phyloP scores from a whole-genome alignment of 2,797 vertebrate genomes.

The Diglossa cyanea region DNA sequence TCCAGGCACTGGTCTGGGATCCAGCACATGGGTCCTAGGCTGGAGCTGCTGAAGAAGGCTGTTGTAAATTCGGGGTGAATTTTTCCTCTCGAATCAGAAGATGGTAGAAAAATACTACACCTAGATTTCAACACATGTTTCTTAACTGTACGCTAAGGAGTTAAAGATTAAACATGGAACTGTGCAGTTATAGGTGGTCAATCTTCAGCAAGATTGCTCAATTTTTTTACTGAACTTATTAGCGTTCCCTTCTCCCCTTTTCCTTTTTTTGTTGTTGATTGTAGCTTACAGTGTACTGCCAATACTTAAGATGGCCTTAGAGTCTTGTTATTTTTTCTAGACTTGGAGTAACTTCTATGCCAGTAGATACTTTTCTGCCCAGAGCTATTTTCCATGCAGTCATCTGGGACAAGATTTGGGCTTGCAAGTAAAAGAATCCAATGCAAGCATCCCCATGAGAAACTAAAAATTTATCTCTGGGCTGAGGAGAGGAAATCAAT shows the following conservation, averaged over 20 bases:
- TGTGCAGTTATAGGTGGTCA: background rate
- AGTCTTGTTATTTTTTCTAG: background rate
- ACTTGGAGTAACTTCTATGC: background rate
- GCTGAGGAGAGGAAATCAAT: background rate
- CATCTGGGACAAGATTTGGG: background rate
- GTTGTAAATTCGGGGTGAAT: background rate
- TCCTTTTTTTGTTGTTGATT: background rate
- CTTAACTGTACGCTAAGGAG: background rate
- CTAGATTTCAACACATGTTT: background rate
- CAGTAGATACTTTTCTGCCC: background rate
- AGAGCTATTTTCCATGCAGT: background rate
- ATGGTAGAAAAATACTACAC: background rate
- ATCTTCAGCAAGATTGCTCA: background rate
- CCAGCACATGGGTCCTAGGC: background rate
- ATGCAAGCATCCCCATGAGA: background rate
- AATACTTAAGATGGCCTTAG: background rate
- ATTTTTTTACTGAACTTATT: background rate
- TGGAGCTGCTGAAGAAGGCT: background rate
- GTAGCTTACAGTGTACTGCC: background rate
- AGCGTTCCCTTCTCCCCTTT: background rate
- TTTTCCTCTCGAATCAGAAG: background rate
- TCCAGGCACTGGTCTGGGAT: background rate
- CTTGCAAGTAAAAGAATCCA: background rate
- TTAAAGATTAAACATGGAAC: background rate
- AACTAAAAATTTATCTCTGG: background rate